These are phyloP conservation scores for Mungos mungo DNA, from an alignment of 2,113 vertebrate species.

Conservation along the genomic window DNA sequence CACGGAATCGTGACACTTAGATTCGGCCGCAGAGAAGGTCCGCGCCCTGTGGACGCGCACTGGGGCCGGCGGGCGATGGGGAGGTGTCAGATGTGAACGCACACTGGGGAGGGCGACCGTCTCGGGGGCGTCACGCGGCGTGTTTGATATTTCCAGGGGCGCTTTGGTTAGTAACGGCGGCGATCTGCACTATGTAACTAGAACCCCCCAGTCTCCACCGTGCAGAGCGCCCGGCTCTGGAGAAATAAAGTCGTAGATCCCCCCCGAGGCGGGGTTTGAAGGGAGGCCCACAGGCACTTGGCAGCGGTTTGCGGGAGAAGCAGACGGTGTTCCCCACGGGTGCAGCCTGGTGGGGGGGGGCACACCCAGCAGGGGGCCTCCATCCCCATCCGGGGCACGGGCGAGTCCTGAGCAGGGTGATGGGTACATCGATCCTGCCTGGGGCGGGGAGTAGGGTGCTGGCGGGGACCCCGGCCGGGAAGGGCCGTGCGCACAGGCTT, in stretches of 20 bases:
- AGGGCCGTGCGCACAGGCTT: neutral
- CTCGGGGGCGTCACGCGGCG: neutral
- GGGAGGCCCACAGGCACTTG: neutral
- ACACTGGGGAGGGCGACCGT: no score
- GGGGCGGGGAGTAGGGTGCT: rapidly evolving
- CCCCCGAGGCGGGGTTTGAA: neutral
- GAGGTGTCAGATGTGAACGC: conserved; percentile 57
- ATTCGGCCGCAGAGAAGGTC: conserved; percentile 78
- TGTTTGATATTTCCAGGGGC: conserved; percentile 61
- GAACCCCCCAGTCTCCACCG: neutral
- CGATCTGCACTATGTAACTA: conserved; percentile 62
- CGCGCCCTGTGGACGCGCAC: conserved; percentile 67
- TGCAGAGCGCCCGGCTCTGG: conserved; percentile 8
- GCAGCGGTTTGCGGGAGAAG: neutral
- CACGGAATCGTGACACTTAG: conserved; percentile 79
- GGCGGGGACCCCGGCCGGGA: no score
- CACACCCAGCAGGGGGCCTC: neutral
- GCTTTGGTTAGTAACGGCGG: conserved; percentile 76
- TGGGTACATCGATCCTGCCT: neutral
- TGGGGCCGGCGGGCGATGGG: conserved; percentile 57
- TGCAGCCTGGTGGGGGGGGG: neutral
- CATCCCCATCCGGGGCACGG: no score
- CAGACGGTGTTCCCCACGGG: neutral
- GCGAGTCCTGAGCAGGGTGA: neutral
- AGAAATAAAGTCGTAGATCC: conserved; percentile 12